Base-by-base conservation (phyloP, 53 echinoderm and acorn worm genomes). In the Actinopyga echinites region DNA sequence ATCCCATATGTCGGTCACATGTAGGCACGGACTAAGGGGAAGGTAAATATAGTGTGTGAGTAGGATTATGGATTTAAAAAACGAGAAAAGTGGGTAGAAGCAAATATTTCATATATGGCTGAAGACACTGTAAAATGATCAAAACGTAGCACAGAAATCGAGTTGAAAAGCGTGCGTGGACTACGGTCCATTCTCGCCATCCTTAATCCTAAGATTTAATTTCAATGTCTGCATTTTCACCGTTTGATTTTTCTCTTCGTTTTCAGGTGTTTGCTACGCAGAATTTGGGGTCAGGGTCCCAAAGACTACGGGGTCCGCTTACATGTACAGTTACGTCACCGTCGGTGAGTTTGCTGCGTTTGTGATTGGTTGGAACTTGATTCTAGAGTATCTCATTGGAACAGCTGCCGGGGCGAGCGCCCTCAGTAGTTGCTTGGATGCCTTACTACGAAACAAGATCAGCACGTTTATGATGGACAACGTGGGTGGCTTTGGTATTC, bases 251-350 rank as follows among this genome's bases (percentile, higher is more conserved):
- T 19, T 77, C 29, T 6, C 6, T 34, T 55, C 32, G n/a, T 71
- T 42, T 71, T 71, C 80, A 97, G 97, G 97, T 75, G 94, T 97
- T 26, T 97, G 97, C 74, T 97, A 97, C 37, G 97, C 92, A 22
- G 97, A 97, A 73, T 97, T 97, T 63, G 94, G 97, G 19, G 94
- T 97, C 19, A 88, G 97, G 53, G 97, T 97, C 11, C 97, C 97
- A 52, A 94, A 97, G 83, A 94, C 94, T 10, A 97, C 97, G 40
- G 97, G 94, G 64, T 94, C 97, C 75, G 94, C 94, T 86, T 94
- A 94, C 88, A 92, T 94, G 94, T 97, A 97, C 85, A 97, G 97
- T 86, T 97, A 97, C 88, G 97, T 97, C 90, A 97, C 97, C 21
- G 97, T 97, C n/a, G 97, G 97, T 7, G 97, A 97, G 81, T 97